Conservation (phyloP, 1,140 invertebrate species). For the Sycobia sp. region DNA sequence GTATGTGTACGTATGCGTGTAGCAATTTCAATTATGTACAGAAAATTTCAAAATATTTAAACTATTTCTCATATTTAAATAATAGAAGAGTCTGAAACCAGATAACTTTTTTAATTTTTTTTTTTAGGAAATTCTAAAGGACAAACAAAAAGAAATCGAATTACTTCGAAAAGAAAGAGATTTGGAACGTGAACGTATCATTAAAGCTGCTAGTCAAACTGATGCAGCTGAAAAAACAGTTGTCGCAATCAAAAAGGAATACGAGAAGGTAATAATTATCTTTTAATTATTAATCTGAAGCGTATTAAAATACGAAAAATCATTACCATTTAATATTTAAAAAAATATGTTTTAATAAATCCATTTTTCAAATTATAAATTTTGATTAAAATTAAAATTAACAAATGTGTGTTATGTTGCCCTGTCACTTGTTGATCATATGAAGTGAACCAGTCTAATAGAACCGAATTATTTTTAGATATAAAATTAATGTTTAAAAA, state of each 20-base stretch:
- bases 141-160: slow-evolving; percentile 92
- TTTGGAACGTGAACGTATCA: slow-evolving; percentile 76
- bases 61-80: neutral
- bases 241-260: slow-evolving; percentile 61
- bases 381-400: no score
- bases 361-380: no score
- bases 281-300: neutral
- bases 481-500: no score
- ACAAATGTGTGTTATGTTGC: no score
- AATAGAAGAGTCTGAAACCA: neutral
- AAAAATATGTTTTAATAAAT: no score
- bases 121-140: slow-evolving; percentile 83
- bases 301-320: no score
- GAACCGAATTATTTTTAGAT: no score
- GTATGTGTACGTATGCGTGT: no score
- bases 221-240: slow-evolving; percentile 70
- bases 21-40: no score
- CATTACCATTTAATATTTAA: no score
- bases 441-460: no score
- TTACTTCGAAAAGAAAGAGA: slow-evolving; percentile 87
- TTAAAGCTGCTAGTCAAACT: slow-evolving; percentile 71
- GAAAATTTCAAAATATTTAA: neutral
- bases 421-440: no score
- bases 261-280: slow-evolving; percentile 58
- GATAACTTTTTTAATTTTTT: neutral